Base-by-base conservation (phyloP, 2,888 invertebrate species). In the Ophonus ardosiacus region DNA sequence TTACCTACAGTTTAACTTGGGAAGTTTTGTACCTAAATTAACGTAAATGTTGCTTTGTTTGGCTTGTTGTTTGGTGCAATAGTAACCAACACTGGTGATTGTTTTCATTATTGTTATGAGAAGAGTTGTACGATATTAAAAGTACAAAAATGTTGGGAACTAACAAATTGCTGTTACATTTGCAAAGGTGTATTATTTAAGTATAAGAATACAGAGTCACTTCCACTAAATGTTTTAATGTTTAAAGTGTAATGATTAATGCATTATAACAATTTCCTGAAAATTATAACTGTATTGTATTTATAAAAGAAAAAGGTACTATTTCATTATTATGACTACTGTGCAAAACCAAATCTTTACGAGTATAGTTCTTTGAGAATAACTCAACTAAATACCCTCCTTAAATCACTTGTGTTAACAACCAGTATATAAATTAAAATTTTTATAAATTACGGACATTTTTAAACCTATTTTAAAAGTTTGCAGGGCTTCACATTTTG, bases 401-500 rank as follows among this genome's bases (percentile, higher is more conserved):
- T 63, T 63, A 63, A 63, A 63, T 63, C 65, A 63, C 15, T 63
- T 63, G 21, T 15, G 65, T 63, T 63, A 24, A 24, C 65, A 17
- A 31, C 31, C 21, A 63, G 65, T 63, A 63, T 21, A 63, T 63
- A 63, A 17, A 63, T 63, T 63, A 63, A 63, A 63, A 63, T 63
- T 63, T 63, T 63, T 13, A 63, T 63, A 8, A 63, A 63, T 63
- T 13, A 31, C 65, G 65, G 31, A 63, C 65, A 63, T 63, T 63
- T 63, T 63, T 63, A 18, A 63, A 63, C 17, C 15, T 17, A 63
- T 63, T 63, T 63, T 63, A 63, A 63, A 63, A 63, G 65, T 63
- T 63, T 63, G 15, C 65, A 63, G 17, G 18, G 21, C 61, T 63
- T 63, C 65, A 63, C 13, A 13, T 31, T 17, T 0, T 63, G 65